Percentiles rank a stretch among this genome's conserved stretches.
phyloP scores from a whole-genome alignment of 1,140 invertebrate species.

The Calliphora vicina region DNA sequence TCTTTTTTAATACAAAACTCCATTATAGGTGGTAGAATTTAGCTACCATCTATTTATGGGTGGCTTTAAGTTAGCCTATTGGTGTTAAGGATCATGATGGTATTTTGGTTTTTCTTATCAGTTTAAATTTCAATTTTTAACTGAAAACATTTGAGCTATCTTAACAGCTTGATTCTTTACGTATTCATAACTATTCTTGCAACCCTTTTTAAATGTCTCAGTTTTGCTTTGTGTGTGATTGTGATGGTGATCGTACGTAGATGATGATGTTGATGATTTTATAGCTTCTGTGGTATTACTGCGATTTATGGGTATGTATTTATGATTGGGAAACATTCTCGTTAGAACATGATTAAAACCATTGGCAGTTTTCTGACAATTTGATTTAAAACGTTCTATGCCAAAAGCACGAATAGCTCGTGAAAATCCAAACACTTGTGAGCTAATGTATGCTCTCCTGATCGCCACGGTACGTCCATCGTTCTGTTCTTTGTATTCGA shows the following conservation, averaged over 20 bases:
- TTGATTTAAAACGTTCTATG: conserved; percentile 85
- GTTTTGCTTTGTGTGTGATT: conserved; percentile 64
- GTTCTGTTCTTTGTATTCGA: conserved; percentile 77
- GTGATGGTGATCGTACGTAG: conserved; percentile 47
- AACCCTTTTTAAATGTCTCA: conserved; percentile 75
- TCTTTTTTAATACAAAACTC: background rate
- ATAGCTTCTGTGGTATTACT: background rate
- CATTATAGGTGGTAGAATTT: background rate
- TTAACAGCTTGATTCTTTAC: conserved; percentile 76
- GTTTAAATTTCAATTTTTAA: conserved; percentile 50
- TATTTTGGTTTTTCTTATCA: background rate
- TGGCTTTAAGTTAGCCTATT: background rate
- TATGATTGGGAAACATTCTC: conserved; percentile 71
- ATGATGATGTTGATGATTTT: background rate
- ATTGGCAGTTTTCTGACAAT: conserved; percentile 78
- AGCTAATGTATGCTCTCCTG: conserved; percentile 86
- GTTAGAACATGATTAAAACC: conserved; percentile 85
- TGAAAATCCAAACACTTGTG: conserved; percentile 87
- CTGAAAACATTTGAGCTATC: conserved; percentile 66
- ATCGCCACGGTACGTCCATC: conserved; percentile 79
- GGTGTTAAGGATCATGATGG: background rate
- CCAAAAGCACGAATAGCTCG: conserved; percentile 87
- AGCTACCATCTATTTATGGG: background rate
- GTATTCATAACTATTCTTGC: conserved; percentile 78
- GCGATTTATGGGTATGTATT: background rate